phyloP scores from a whole-genome alignment of 37 sponge, comb jelly and placozoan genomes.

The Hexactinellida sp. region DNA sequence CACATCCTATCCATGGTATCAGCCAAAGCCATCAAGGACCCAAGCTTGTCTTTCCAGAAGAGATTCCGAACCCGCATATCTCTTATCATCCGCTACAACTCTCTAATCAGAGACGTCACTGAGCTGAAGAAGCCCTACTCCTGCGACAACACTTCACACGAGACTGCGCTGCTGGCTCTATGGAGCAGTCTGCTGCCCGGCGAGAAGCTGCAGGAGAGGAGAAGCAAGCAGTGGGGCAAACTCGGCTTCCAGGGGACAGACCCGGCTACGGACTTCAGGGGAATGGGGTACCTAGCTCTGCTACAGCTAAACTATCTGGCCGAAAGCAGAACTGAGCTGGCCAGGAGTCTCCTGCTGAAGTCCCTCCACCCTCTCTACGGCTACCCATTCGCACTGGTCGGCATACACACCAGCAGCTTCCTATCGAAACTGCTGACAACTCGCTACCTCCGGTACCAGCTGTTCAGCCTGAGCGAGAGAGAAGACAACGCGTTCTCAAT shows the following conservation, averaged over 20 bases:
- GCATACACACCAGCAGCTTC: slow-evolving; percentile 54
- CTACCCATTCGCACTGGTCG: slow-evolving; percentile 71
- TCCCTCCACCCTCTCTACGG: slow-evolving; percentile 24
- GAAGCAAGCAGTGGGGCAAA: slow-evolving; percentile 69
- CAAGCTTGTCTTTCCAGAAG: background rate
- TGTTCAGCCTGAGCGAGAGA: background rate
- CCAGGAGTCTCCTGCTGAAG: background rate
- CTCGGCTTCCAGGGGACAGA: slow-evolving; percentile 93
- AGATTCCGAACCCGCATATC: background rate
- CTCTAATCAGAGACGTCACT: background rate
- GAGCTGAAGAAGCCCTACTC: background rate
- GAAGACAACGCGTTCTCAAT: background rate
- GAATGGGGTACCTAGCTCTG: slow-evolving; percentile 71
- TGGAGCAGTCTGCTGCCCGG: slow-evolving; percentile 64
- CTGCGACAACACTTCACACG: background rate
- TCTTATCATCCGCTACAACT: background rate
- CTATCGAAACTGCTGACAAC: slow-evolving; percentile 21
- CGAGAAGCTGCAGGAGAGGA: slow-evolving; percentile 30
- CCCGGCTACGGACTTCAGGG: slow-evolving; percentile 96
- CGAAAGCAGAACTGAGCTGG: background rate
- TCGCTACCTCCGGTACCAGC: slow-evolving; percentile 23
- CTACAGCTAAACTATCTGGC: slow-evolving; percentile 25
- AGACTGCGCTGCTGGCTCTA: slow-evolving; percentile 26
- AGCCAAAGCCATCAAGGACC: background rate
- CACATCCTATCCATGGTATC: background rate